These are phyloP conservation scores for Solenopsis invicta DNA, from an alignment of 1,140 invertebrate genomes.

Conservation along the genomic window DNA sequence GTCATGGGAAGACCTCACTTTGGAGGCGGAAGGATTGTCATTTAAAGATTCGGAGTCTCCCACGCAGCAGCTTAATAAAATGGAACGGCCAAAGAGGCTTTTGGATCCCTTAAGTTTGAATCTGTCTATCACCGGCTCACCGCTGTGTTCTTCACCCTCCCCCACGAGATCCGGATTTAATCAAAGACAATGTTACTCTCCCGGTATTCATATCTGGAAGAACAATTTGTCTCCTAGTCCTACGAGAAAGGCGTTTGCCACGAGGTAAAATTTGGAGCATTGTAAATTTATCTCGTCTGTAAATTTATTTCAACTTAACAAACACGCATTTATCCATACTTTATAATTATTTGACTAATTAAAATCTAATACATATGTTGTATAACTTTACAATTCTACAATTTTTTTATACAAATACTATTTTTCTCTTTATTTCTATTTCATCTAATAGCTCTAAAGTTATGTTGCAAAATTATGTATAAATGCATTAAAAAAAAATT, in stretches of 20 bases:
- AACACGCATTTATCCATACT: too few relatives aligned
- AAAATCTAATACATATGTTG: too few relatives aligned
- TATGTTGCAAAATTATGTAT: neutral
- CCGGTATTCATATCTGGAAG: conserved; percentile 88
- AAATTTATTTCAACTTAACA: too few relatives aligned
- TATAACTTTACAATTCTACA: too few relatives aligned
- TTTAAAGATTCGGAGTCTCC: conserved; percentile 85
- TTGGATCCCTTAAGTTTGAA: conserved; percentile 85
- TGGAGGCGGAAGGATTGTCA: conserved; percentile 89
- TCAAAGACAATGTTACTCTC: conserved; percentile 89
- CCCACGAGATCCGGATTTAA: conserved; percentile 88
- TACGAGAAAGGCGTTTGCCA: conserved; percentile 92
- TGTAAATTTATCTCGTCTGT: neutral
- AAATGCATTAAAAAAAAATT: neutral
- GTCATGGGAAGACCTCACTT: conserved; percentile 95
- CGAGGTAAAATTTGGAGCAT: conserved; percentile 84
- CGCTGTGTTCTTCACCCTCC: conserved; percentile 90
- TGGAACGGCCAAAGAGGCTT: conserved; percentile 82
- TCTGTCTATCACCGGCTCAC: conserved; percentile 82
- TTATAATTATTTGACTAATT: too few relatives aligned
- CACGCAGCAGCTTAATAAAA: conserved; percentile 82
- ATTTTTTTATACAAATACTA: too few relatives aligned
- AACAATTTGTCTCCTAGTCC: conserved; percentile 93
- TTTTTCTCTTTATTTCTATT: too few relatives aligned
- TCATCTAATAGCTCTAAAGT: neutral